These are phyloP conservation scores for Megaceryle alcyon DNA, from an alignment of 2,797 vertebrate genomes.

Conservation along the genomic window DNA sequence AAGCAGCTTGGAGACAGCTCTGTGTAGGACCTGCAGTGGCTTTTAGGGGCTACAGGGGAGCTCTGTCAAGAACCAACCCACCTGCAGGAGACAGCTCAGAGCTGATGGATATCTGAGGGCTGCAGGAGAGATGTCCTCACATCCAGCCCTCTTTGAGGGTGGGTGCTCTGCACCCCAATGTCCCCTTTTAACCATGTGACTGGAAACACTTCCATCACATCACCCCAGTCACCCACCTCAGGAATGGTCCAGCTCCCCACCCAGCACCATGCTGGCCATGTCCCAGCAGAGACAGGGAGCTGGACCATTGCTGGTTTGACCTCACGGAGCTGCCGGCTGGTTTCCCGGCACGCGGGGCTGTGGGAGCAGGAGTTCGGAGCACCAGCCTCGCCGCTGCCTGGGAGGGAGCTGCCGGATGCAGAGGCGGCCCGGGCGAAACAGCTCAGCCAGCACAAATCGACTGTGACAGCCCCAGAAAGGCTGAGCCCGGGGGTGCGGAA, in stretches of 20 bases:
- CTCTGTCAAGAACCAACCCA: background rate
- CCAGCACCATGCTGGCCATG: accelerated
- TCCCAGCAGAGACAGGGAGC: background rate
- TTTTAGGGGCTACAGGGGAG: background rate
- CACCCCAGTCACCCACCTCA: accelerated
- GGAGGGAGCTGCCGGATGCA: background rate
- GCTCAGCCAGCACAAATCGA: constrained; percentile 78
- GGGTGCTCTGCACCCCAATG: background rate
- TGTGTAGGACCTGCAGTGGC: accelerated
- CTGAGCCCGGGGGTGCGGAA: constrained; percentile 71
- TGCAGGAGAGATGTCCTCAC: background rate
- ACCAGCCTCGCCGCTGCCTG: background rate
- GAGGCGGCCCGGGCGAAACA: constrained; percentile 39
- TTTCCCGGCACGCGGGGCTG: background rate
- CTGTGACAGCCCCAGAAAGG: constrained; percentile 81
- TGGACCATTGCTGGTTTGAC: accelerated
- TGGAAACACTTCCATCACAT: accelerated
- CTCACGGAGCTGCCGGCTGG: background rate
- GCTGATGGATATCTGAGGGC: background rate
- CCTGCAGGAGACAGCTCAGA: background rate
- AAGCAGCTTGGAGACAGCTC: background rate
- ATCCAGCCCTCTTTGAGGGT: background rate
- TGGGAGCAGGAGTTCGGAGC: background rate
- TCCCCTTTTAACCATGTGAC: accelerated
- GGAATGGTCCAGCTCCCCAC: accelerated